Base-by-base conservation (phyloP, 1,140 invertebrate species). In the Zelostemma sp. region DNA sequence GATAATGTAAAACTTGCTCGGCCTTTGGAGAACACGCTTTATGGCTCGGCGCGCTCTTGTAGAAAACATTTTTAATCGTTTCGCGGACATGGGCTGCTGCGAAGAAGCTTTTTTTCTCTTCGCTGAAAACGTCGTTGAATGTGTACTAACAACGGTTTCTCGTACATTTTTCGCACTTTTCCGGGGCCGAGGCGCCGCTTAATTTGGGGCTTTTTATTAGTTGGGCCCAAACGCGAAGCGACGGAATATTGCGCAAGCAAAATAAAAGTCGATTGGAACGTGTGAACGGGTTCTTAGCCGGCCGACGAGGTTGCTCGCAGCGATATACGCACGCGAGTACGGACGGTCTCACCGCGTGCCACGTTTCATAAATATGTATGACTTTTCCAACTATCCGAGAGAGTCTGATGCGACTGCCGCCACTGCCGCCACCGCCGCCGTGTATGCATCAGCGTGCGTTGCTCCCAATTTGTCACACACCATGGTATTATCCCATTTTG, bases 391-490 rank as follows among this genome's bases (percentile, higher is more conserved):
- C 65, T 72, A 69, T 68, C 54, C 63, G 51, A 68, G 25, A n/a
- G n/a, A n/a, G n/a, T n/a, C n/a, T n/a, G n/a, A n/a, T n/a, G n/a
- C n/a, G n/a, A n/a, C n/a, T 28, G 25, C 25, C 8, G 25, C 50
- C 15, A 49, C 50, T 48, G 48, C 55, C 38, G 50, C 47, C 48
- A 65, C 55, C 63, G 65, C 58, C 67, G 70, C 58, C 60, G 53
- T 35, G 63, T 54, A 67, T 68, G 67, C 63, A 69, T 74, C 60
- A 71, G 73, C 80, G 81, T 78, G 71, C 81, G 77, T 85, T 83
- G 80, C 81, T 85, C 80, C 81, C 83, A 85, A 85, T 85, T 85
- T 85, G 83, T 84, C 82, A 85, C 83, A 84, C 81, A 83, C 78
- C 81, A 75, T 79, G 80, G 80, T 78, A 85, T 83, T 84, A 85